A percentile compares a stretch with the other conserved stretches of the same genome.
Conservation (phyloP, 2,888 invertebrate species). For the Corythucha ciliata region DNA sequence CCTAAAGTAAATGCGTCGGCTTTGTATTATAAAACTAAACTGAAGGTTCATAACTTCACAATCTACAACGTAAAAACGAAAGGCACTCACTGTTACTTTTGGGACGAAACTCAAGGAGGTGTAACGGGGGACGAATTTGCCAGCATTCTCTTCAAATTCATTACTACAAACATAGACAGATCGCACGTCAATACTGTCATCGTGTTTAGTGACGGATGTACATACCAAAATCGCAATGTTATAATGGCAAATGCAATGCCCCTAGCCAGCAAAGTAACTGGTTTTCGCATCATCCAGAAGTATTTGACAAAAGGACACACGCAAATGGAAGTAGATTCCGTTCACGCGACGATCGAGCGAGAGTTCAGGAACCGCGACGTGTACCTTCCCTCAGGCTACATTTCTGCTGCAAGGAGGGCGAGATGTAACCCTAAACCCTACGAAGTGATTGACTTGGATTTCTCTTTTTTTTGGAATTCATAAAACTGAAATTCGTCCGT, state of each 20-base stretch:
- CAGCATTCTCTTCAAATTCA: background rate
- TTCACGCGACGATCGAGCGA: conserved; percentile 28
- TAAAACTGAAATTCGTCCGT: background rate
- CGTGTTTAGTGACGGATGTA: conserved; percentile 34
- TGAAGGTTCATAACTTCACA: conserved; percentile 22
- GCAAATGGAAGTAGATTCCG: conserved; percentile 39
- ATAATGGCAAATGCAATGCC: conserved; percentile 36
- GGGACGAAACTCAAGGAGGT: conserved; percentile 4
- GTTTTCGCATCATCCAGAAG: conserved; percentile 35
- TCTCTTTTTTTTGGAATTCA: conserved; percentile 5
- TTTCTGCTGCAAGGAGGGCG: background rate
- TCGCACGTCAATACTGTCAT: conserved; percentile 1
- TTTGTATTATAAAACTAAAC: conserved; percentile 30
- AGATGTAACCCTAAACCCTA: background rate
- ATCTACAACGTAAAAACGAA: background rate
- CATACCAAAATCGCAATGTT: conserved; percentile 36
- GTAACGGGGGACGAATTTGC: conserved; percentile 1
- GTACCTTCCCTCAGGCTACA: conserved; percentile 7
- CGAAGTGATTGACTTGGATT: background rate
- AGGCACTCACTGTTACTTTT: conserved; percentile 2
- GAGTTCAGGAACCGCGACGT: conserved; percentile 18
- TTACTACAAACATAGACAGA: background rate
- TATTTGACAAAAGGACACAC: conserved; percentile 39
- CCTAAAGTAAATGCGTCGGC: conserved; percentile 28
- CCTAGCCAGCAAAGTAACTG: conserved; percentile 30